Evolutionary conservation across 92 coral and sea anemone species (phyloP), one percentile per base, ranked within the genome.

Genomic region (Palythoa grandiflora): DNA sequence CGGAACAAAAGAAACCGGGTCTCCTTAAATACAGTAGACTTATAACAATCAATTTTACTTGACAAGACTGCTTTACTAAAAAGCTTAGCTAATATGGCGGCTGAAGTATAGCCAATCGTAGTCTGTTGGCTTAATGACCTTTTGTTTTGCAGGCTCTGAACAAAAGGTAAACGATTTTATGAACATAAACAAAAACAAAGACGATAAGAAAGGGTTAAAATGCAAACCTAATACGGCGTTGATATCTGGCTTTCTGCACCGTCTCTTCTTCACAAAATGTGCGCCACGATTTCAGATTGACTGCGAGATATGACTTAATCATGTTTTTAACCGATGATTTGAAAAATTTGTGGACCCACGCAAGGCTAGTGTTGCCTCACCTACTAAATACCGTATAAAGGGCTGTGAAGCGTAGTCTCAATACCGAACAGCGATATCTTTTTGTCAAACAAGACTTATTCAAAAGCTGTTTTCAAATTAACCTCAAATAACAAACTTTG

Each of bases 41-140:
- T 80, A 61, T 6, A 50, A 80, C 54, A 19, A 60, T 80, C 85
- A 80, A 38, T 65, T 80, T 68, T 15, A 40, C 40, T 80, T 80
- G 85, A 80, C 86, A 81, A 47, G 75, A 81, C 66, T 81, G 61
- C 86, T 81, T 35, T 11, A 20, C 75, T 81, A 66, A 81, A 28
- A 81, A 81, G 86, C 75, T 21, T 61, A 9, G 47, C 65, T 65
- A 74, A 81, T 81, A 48, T 66, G 75, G 59, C 60, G 86, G 86
- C 63, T 81, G 57, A 66, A 65, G 47, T 13, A 19, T 2, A 36
- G 44, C 86, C 86, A 81, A 81, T 81, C 86, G 66, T 16, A 6
- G 37, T 17, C 47, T 38, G 28, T 65, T 17, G 5, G 21, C 47
- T 3, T 47, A 66, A 81, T 44, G 75, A 65, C 61, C 74, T 81